These are phyloP conservation scores for Homarus americanus DNA, from an alignment of 1,140 invertebrate species.

Conservation along the genomic window DNA sequence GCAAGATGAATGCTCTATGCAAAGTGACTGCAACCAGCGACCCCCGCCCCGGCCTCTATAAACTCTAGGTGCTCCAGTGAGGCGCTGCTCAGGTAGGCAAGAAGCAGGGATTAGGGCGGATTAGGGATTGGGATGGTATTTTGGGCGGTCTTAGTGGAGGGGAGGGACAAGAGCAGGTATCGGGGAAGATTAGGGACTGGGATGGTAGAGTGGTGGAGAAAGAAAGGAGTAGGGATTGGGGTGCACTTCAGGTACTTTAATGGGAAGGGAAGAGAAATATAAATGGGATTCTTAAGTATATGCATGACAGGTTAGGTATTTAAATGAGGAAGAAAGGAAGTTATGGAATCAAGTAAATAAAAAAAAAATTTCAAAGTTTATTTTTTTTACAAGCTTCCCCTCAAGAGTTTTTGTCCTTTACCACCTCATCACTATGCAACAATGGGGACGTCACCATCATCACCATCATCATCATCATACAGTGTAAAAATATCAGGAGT, in stretches of 20 bases:
- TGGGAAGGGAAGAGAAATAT: neutral
- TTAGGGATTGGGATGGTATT: neutral
- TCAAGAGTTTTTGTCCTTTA: no score
- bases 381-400: no score
- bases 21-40: slow-evolving; percentile 23
- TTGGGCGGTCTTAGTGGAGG: no score
- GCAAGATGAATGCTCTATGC: slow-evolving; percentile 40
- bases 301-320: no score
- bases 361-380: no score
- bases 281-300: no score
- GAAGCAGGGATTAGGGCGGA: neutral
- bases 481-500: no score
- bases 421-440: no score
- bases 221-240: neutral
- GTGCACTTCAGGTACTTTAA: neutral
- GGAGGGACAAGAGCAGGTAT: neutral
- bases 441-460: no score
- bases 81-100: neutral
- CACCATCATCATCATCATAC: no score
- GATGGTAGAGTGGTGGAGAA: neutral
- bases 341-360: no score
- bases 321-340: no score
- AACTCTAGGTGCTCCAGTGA: neutral
- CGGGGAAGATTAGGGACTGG: neutral
- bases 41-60: neutral